Percentiles rank a stretch among this genome's conserved stretches.
phyloP scores from a whole-genome alignment of 2,888 invertebrate genomes.

The Caenorhabditis becei region DNA sequence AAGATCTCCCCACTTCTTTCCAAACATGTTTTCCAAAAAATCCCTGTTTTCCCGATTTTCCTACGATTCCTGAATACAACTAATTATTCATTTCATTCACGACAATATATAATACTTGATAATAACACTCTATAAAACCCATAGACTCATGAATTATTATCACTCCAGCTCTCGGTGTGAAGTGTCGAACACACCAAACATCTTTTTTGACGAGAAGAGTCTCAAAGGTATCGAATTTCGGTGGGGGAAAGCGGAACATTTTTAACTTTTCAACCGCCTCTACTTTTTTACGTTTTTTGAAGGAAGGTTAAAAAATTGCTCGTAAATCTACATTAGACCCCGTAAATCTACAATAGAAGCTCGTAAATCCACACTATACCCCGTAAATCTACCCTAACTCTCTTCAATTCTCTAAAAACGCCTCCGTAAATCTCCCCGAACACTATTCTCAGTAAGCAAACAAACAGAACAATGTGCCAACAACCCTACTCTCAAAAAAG shows the following conservation, averaged over 20 bases:
- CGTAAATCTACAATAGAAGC: no score
- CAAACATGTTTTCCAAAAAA: no score
- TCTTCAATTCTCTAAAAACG: background rate
- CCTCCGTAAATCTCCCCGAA: background rate
- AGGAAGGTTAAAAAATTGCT: no score
- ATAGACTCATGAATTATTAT: slow-evolving; percentile 37
- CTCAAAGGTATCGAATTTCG: slow-evolving; percentile 34
- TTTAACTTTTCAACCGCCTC: slow-evolving; percentile 28
- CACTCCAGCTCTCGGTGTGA: slow-evolving; percentile 4
- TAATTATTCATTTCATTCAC: no score
- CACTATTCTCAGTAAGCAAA: background rate
- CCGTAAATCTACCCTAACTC: no score
- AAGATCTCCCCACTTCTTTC: background rate
- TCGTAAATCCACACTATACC: no score
- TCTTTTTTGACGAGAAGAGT: slow-evolving; percentile 8
- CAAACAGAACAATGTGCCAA: background rate
- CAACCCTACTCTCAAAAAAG: slow-evolving; percentile 2
- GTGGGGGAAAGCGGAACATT: slow-evolving; percentile 22
- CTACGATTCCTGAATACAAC: no score
- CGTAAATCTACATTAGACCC: no score
- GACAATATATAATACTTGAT: no score
- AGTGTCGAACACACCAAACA: slow-evolving; percentile 40
- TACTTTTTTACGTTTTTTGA: slow-evolving; percentile 23
- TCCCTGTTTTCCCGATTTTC: no score
- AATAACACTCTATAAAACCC: no score